Base-by-base conservation (phyloP, 2,888 invertebrate species). In the Priocnemis perturbator region DNA sequence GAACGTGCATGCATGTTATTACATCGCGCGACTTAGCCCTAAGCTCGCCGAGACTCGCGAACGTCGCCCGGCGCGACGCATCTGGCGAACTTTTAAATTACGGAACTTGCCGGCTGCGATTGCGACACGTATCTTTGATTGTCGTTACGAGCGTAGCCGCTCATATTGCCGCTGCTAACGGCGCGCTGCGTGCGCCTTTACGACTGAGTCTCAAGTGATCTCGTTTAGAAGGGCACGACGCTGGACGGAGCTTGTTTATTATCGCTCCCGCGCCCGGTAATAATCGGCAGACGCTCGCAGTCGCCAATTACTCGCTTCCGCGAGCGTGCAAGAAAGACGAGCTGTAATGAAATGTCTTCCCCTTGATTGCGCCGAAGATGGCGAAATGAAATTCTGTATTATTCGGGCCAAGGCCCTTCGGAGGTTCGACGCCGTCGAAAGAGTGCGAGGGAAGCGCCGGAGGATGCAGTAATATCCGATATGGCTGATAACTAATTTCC, bases 1-100 rank as follows among this genome's bases (percentile, higher is more conserved):
- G 57, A 63, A 81, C 81, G 80, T 80, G 78, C 81, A 78, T 79
- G 79, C 80, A 76, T 80, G 81, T 84, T 84, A 84, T 84, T 84
- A 83, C 84, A 74, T 76, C 69, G 78, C 58, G 72, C 64, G 83
- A 81, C 80, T 84, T 79, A 83, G 75, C 77, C 77, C 71, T 81
- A 78, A 83, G 79, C 78, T 70, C 30, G n/a, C 60, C 71, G 71
- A 71, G 73, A 77, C n/a, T n/a, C n/a, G 78, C 78, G 81, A 82
- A 83, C 81, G 79, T 68, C 70, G 73, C 1, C 67, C 73, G 66
- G 69, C 55, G 59, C n/a, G n/a, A n/a, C n/a, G n/a, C n/a, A n/a
- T n/a, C n/a, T n/a, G n/a, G n/a, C n/a, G 45, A 67, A 64, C 68
- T 79, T 81, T 79, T 76, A 74, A 78, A 81, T 81, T 81, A 78